Evolutionary conservation across 2,113 vertebrate species (phyloP), one percentile per base, ranked within the genome.

Genomic region (Phaethon lepturus): DNA sequence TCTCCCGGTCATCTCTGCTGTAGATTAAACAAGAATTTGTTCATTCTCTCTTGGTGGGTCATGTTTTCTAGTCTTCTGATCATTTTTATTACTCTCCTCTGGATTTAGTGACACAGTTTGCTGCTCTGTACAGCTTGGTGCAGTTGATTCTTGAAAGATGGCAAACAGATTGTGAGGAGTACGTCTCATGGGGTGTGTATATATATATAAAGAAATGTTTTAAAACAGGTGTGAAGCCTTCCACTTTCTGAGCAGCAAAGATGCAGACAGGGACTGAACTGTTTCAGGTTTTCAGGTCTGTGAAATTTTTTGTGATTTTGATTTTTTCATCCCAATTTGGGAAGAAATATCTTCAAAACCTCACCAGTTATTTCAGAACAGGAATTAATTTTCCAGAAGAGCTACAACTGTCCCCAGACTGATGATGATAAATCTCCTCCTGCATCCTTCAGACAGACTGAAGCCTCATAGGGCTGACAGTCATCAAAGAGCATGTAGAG

Each of bases 21-120:
- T 72, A 90, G 77, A 58, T 94, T 91, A 90, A 95, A 91, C 44
- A 88, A 68, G 33, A 93, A 68, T 82, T 90, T 90, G 35, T 76
- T 82, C 49, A 62, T 53, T 82, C 33, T 85, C n/a, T 95, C 84
- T 69, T 73, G 71, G 31, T 88, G 72, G 66, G 73, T 94, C 58
- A 87, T 59, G 47, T 90, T 96, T 95, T 88, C 77, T 82, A 79
- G 53, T 88, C 53, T 88, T 93, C 78, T 82, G 66, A 88, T 82
- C 1, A 25, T 95, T 93, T 93, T 87, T 93, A 53, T 90, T 93
- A 75, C 44, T 68, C 49, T 94, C 18, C 40, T 95, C 87, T 94
- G 73, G 55, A 76, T 88, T 91, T 77, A 67, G 44, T 66, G 76
- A 71, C 63, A 76, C 25, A 66, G 69, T 90, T 78, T 87, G 38